phyloP scores from a whole-genome alignment of 1,140 invertebrate genomes.

The Penaeus indicus region DNA sequence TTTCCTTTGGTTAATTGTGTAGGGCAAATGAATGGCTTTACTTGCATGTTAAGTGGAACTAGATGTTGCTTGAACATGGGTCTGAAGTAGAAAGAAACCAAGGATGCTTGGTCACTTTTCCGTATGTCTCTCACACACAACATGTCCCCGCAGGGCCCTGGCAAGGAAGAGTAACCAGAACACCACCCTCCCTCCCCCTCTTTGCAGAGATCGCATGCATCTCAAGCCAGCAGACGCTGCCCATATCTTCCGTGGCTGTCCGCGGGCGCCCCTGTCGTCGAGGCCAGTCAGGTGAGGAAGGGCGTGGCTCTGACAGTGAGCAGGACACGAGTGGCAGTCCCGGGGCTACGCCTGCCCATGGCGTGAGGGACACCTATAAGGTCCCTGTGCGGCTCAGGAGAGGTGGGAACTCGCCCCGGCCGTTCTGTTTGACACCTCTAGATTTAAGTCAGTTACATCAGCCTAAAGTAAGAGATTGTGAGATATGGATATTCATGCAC shows the following conservation, averaged over 20 bases:
- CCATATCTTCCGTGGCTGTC: slow-evolving; percentile 63
- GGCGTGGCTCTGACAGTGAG: slow-evolving; percentile 57
- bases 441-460: neutral
- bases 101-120: neutral
- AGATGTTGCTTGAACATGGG: slow-evolving; percentile 16
- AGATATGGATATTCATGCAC: too few species aligned
- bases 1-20: slow-evolving; percentile 7
- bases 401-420: slow-evolving; percentile 39
- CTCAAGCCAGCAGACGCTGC: slow-evolving; percentile 70
- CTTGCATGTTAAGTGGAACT: slow-evolving; percentile 24
- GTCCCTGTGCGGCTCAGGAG: slow-evolving; percentile 58
- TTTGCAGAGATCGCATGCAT: slow-evolving; percentile 70
- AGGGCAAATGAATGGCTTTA: slow-evolving; percentile 30
- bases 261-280: slow-evolving; percentile 11
- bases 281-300: slow-evolving; percentile 4
- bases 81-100: too few species aligned
- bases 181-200: neutral
- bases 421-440: neutral
- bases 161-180: neutral
- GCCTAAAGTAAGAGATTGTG: too few species aligned
- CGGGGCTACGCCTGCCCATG: slow-evolving; percentile 11
- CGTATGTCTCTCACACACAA: neutral
- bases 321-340: slow-evolving; percentile 60
- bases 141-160: neutral
- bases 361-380: slow-evolving; percentile 49